Evolutionary conservation across 2,113 vertebrate species (phyloP), one percentile per base, ranked within the genome.

Genomic region (Zapornia atra): DNA sequence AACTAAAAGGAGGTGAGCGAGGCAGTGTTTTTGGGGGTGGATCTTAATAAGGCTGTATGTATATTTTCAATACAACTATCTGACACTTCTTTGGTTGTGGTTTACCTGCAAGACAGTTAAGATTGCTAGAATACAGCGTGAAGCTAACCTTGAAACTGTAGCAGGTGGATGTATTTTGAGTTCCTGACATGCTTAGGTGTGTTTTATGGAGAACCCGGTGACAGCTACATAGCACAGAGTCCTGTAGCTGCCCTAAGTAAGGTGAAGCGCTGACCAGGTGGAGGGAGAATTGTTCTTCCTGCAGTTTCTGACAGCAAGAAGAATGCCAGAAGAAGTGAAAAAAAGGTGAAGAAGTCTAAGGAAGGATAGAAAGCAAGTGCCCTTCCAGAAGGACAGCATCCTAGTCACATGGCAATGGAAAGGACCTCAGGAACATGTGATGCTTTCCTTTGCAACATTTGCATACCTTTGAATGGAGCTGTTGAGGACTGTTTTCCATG

Each of bases 211-310:
- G 46, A 12, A 11, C 44, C 29, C 33, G 26, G 36, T 40, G 57
- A 71, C 51, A 29, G 11, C 59, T 18, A n/a, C 5, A 5, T 15
- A n/a, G 25, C 1, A 0, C 34, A 40, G 21, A 42, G 72, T 25
- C 25, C 46, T 48, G 1, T 33, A 56, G 34, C 8, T 79, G n/a
- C 25, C 29, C 18, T 28, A 36, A 72, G 9, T n/a, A 50, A 61
- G 31, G 57, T 42, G 38, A 66, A 48, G 34, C 31, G 42, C 12
- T 25, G 31, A 8, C 25, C 46, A 42, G 17, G 29, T 20, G 56
- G 46, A 54, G 38, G 31, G 38, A 88, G 12, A 42, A 20, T 6
- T 10, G 12, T 26, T 80, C 53, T 73, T 66, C 25, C 53, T 54
- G n/a, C 38, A 26, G 11, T 54, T 81, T 54, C 68, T 46, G 54